Evolutionary conservation across 2,113 vertebrate genomes (phyloP).

Genomic region (Noctilio leporinus): DNA sequence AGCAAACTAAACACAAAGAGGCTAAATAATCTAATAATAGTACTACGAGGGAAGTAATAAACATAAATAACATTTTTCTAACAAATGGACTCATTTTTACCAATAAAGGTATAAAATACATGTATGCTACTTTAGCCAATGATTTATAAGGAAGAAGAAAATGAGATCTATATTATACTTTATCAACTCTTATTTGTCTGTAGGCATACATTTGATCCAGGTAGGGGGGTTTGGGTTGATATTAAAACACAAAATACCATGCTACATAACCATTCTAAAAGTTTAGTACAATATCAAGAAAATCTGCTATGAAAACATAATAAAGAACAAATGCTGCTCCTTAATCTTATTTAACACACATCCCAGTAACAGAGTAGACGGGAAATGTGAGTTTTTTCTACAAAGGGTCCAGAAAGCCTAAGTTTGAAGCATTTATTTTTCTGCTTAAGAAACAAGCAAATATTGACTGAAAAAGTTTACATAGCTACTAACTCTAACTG

Average conservation of each 20-base stretch:
- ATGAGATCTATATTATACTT: background rate
- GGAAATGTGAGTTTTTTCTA: background rate
- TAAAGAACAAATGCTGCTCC: slow-evolving; percentile 26
- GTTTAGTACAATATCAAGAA: background rate
- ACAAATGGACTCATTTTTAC: background rate
- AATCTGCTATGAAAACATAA: slow-evolving; percentile 6
- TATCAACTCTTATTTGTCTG: background rate
- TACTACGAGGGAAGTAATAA: background rate
- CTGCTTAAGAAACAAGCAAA: background rate
- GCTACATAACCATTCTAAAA: background rate
- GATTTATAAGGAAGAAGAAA: background rate
- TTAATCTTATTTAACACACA: slow-evolving; percentile 38
- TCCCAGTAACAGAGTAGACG: background rate
- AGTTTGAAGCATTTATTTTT: slow-evolving; percentile 28
- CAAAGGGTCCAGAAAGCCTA: background rate
- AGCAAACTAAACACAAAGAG: background rate
- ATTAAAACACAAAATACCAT: background rate
- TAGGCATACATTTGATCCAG: background rate
- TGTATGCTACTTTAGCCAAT: background rate
- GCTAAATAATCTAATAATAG: background rate
- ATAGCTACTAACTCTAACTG: background rate
- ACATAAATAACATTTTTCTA: background rate
- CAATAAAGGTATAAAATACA: background rate
- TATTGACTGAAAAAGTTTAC: slow-evolving; percentile 6
- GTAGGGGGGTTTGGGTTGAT: background rate